Conservation (phyloP, 2,797 vertebrate genomes). For the Hoplostethus atlanticus region DNA sequence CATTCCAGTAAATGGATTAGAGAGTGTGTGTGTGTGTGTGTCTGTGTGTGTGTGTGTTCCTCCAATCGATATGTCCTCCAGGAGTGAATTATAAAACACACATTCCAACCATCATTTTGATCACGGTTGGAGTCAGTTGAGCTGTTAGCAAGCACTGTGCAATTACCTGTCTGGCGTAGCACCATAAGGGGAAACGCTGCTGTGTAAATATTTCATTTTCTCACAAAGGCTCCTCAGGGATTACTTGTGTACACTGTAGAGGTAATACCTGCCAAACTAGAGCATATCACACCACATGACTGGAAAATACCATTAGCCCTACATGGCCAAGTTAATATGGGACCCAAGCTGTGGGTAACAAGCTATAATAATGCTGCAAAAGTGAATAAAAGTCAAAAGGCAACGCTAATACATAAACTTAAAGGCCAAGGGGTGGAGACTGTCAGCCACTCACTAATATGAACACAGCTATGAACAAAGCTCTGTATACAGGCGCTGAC, state of each 20-base stretch:
- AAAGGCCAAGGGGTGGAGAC: constrained; percentile 40
- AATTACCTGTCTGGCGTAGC: constrained; percentile 67
- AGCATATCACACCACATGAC: constrained; percentile 3
- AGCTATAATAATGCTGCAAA: constrained; percentile 34
- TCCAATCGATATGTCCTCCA: constrained; percentile 52
- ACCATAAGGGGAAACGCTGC: constrained; percentile 57
- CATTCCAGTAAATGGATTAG: constrained; percentile 11
- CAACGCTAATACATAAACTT: constrained; percentile 19
- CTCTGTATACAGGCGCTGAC: constrained; percentile 38
- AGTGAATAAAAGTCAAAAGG: neutral
- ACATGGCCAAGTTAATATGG: constrained; percentile 22
- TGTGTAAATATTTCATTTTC: constrained; percentile 66
- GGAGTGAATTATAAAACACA: constrained; percentile 69
- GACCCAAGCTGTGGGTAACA: constrained; percentile 11
- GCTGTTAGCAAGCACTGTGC: constrained; percentile 61
- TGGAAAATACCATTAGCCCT: constrained; percentile 29
- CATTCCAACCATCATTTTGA: constrained; percentile 60
- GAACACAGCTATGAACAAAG: constrained; percentile 41
- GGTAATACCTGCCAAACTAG: constrained; percentile 47
- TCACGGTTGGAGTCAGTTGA: constrained; percentile 66
- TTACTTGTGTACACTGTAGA: constrained; percentile 51
- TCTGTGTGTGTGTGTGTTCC: constrained; percentile 15
- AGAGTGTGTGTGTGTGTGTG: neutral
- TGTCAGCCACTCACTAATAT: constrained; percentile 23
- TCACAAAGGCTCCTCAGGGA: constrained; percentile 60